Percentiles rank a stretch among this genome's conserved stretches.
phyloP scores from a whole-genome alignment of 2,113 vertebrate genomes.

The Rhabdornis inornatus region DNA sequence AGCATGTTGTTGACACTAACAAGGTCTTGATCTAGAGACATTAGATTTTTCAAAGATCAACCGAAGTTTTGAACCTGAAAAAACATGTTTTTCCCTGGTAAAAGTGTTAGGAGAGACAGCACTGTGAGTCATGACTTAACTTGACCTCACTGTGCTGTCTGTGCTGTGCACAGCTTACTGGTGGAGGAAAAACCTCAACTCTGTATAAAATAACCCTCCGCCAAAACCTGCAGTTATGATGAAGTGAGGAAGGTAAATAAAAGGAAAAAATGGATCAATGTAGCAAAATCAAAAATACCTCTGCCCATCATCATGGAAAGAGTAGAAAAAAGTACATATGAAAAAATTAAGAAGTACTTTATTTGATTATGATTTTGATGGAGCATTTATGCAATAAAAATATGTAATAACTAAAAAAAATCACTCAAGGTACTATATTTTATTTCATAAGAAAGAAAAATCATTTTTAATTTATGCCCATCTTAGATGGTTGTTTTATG shows the following conservation, averaged over 20 bases:
- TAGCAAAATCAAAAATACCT: not conserved
- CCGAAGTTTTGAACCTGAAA: not conserved
- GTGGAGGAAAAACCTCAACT: fast-evolving
- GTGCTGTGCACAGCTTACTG: not conserved
- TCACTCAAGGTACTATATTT: not conserved
- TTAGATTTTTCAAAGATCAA: not conserved
- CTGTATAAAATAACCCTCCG: not conserved
- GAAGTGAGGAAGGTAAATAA: not conserved
- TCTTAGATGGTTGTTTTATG: not conserved
- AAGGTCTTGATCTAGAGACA: not conserved
- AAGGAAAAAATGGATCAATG: not conserved
- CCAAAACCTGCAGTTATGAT: not conserved
- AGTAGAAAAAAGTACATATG: not conserved
- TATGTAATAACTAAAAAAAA: not conserved
- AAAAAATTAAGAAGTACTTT: not conserved
- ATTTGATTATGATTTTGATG: not conserved
- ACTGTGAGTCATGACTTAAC: not conserved
- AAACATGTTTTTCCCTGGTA: not conserved
- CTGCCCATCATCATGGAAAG: not conserved
- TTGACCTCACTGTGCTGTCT: not conserved
- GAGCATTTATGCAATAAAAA: not conserved
- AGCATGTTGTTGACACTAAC: not conserved
- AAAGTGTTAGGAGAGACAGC: not conserved
- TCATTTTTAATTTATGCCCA: not conserved
- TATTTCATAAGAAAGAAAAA: not conserved